Conservation (phyloP, 2,113 vertebrate species). For the Carassius gibelio region DNA sequence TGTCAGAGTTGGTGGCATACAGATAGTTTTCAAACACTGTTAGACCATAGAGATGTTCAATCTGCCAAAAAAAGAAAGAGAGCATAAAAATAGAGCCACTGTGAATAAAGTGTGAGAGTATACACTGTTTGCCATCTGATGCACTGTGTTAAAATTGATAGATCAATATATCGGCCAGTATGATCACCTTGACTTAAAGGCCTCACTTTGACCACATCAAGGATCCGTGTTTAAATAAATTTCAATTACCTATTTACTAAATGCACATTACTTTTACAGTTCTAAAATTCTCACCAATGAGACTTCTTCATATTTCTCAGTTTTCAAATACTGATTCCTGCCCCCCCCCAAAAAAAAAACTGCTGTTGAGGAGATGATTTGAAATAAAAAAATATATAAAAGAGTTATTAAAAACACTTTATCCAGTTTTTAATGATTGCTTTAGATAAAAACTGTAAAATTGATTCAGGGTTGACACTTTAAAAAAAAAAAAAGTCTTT, state of each 20-base stretch:
- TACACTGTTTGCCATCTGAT: neutral
- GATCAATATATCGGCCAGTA: neutral
- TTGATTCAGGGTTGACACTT: too few relatives aligned
- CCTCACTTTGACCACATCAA: too few relatives aligned
- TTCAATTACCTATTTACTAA: too few relatives aligned
- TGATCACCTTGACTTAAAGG: too few relatives aligned
- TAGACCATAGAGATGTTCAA: constrained; percentile 91
- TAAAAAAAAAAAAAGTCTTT: too few relatives aligned
- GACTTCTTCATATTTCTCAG: neutral
- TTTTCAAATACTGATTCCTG: neutral
- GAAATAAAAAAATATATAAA: too few relatives aligned
- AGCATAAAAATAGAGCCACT: constrained; percentile 1
- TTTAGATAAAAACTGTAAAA: too few relatives aligned
- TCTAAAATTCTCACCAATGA: neutral
- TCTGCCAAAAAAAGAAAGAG: constrained; percentile 72
- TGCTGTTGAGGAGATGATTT: too few relatives aligned
- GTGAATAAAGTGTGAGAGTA: neutral
- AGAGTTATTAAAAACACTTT: too few relatives aligned
- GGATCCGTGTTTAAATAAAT: too few relatives aligned
- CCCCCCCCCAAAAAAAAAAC: too few relatives aligned
- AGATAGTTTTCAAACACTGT: constrained; percentile 97
- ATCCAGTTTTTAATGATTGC: too few relatives aligned
- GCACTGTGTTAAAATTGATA: neutral
- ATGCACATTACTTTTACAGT: neutral
- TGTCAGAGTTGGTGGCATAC: constrained; percentile 95